These are phyloP conservation scores for Psittacus erithacus DNA, from an alignment of 2,113 vertebrate species.

Conservation along the genomic window DNA sequence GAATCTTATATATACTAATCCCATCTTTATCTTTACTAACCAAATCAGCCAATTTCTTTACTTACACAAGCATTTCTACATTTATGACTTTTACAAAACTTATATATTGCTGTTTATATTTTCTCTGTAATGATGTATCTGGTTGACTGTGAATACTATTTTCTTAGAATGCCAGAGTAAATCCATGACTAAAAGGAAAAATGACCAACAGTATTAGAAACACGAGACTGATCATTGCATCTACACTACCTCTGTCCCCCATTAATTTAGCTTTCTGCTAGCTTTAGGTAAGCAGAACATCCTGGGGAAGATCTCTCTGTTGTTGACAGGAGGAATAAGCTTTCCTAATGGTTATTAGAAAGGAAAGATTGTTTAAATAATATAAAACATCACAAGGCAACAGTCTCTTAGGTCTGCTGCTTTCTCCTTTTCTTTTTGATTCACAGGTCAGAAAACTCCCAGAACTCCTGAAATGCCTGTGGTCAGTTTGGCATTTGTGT, in stretches of 20 bases:
- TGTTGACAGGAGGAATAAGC: background rate
- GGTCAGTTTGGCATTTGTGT: slow-evolving; percentile 44
- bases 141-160: background rate
- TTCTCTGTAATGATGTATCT: background rate
- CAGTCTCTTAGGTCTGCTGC: background rate
- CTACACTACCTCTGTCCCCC: background rate
- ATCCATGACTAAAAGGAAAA: slow-evolving; percentile 14
- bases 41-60: background rate
- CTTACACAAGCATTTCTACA: background rate
- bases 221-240: background rate
- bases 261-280: background rate
- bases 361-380: background rate
- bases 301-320: background rate
- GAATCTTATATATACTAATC: background rate
- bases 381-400: background rate
- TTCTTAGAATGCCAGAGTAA: background rate
- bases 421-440: slow-evolving; percentile 25
- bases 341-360: background rate
- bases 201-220: background rate
- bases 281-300: background rate
- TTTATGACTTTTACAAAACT: background rate
- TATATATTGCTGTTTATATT: background rate
- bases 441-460: slow-evolving; percentile 45
- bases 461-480: slow-evolving; percentile 58
- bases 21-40: background rate